Percentiles rank a stretch among this genome's conserved stretches.
phyloP scores from a whole-genome alignment of 2,797 vertebrate species.

The Mormyrops boulengeri region DNA sequence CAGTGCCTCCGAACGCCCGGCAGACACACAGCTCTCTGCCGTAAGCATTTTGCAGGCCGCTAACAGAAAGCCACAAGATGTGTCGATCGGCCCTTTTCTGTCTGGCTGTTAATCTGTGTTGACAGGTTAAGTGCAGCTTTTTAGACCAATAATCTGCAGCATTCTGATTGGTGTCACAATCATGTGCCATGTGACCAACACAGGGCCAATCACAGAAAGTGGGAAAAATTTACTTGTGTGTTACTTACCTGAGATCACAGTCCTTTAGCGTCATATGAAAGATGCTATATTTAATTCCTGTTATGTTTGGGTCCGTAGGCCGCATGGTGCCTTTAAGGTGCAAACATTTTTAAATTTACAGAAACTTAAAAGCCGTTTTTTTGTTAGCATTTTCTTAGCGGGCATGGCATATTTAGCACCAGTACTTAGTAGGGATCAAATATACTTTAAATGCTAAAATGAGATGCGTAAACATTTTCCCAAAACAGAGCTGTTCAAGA shows the following conservation, averaged over 20 bases:
- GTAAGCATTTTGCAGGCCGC: not conserved
- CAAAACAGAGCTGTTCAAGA: not conserved
- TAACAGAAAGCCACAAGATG: not conserved
- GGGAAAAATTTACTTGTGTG: not conserved
- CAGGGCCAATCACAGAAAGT: not conserved
- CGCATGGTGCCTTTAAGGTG: not conserved
- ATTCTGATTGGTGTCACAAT: not conserved
- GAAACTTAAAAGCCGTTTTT: not conserved
- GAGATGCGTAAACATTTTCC: not conserved
- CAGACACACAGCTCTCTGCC: not conserved
- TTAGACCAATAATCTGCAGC: not conserved
- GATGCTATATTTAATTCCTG: not conserved
- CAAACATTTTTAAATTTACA: not conserved
- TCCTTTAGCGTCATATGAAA: not conserved
- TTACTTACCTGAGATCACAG: not conserved
- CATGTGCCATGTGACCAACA: not conserved
- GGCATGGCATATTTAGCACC: not conserved
- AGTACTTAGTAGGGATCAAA: not conserved
- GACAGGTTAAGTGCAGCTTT: not conserved
- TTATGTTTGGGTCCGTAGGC: not conserved
- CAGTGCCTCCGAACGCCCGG: not conserved
- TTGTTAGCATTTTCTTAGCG: not conserved
- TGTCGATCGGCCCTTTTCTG: not conserved
- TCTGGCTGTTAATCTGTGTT: not conserved
- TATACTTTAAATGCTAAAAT: not conserved